Percentiles rank a stretch among this genome's conserved stretches.
Conservation (phyloP, 2,888 invertebrate genomes). For the Nomada ferruginata region DNA sequence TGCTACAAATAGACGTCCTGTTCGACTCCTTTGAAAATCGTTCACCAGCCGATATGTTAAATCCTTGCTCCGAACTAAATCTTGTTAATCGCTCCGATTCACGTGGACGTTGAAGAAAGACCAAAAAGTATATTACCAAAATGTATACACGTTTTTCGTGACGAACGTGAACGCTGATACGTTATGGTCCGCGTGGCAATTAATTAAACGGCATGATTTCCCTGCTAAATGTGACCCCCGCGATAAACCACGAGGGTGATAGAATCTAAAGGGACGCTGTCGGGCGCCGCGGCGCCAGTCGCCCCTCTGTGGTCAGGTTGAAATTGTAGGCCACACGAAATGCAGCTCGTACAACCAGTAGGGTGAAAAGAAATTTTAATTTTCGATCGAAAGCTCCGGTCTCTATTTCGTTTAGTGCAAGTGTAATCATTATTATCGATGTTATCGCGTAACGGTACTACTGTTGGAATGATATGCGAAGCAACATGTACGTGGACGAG, state of each 20-base stretch:
- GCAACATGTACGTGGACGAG: too few relatives aligned
- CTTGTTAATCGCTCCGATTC: neutral
- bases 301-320: conserved; percentile 46
- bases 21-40: neutral
- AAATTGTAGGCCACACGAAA: conserved; percentile 51
- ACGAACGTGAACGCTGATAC: neutral
- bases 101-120: too few relatives aligned
- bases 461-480: too few relatives aligned
- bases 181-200: neutral
- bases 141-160: neutral
- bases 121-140: neutral
- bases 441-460: too few relatives aligned
- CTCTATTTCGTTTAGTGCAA: too few relatives aligned
- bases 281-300: conserved; percentile 64
- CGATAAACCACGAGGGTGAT: conserved; percentile 41
- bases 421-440: too few relatives aligned
- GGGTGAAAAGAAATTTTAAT: neutral
- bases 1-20: conserved; percentile 18
- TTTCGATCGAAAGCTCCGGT: neutral
- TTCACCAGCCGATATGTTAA: neutral
- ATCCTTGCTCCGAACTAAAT: neutral
- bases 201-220: conserved; percentile 34
- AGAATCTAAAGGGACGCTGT: conserved; percentile 40
- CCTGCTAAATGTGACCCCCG: conserved; percentile 24
- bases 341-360: conserved; percentile 19